phyloP scores from a whole-genome alignment of 2,888 invertebrate genomes.

The Fabriciana adippe region DNA sequence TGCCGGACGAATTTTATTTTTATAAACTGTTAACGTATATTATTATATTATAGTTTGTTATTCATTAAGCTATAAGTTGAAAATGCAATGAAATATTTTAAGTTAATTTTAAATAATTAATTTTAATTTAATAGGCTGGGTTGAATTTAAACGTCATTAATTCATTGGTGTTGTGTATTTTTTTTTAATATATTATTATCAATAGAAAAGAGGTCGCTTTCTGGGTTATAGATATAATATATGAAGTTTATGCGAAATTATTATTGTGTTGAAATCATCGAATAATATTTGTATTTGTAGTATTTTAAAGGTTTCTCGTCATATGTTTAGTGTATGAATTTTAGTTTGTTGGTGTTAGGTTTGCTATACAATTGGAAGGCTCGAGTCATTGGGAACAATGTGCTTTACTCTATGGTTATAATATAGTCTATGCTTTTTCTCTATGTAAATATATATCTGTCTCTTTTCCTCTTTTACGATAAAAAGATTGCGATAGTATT shows the following conservation, averaged over 20 bases:
- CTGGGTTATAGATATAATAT: no score
- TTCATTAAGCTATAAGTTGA: no score
- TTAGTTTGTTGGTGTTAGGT: conserved; percentile 1
- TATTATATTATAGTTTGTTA: conserved; percentile 3
- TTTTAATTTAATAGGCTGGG: no score
- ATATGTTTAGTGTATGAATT: background rate
- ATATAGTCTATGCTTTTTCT: background rate
- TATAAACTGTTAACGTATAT: background rate
- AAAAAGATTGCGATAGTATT: background rate
- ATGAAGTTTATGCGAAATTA: no score
- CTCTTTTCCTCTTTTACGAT: background rate
- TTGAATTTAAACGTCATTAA: no score
- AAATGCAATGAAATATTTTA: no score
- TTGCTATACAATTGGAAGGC: conserved; percentile 10
- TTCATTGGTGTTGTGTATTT: no score
- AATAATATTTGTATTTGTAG: conserved; percentile 2
- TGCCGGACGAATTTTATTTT: background rate
- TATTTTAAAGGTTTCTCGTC: background rate
- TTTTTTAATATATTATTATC: no score
- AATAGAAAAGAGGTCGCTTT: no score
- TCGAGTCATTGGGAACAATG: conserved; percentile 18
- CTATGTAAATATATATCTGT: conserved; percentile 2
- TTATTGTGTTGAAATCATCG: background rate
- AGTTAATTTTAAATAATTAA: no score
- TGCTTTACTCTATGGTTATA: background rate